A percentile compares a stretch with the other conserved stretches of the same genome.
Evolutionary conservation across 1,140 invertebrate genomes (phyloP).

Genomic region (Holotrichia oblita): DNA sequence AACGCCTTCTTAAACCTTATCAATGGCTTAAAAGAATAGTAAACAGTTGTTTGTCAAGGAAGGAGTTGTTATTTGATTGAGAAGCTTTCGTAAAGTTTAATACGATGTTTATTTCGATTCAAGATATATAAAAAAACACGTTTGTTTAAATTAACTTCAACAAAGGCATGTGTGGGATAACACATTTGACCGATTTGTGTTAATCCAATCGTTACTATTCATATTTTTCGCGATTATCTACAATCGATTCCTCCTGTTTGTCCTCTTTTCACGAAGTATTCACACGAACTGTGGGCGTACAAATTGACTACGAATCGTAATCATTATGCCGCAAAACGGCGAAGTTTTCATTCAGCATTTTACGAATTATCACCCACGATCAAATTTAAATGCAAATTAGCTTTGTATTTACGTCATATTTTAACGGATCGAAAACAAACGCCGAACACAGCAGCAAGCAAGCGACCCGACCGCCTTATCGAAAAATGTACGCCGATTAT

Average conservation of each 20-base stretch:
- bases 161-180: not conserved
- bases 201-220: not conserved
- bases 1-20: no score
- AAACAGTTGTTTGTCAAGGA: no score
- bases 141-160: no score
- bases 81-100: no score
- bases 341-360: slow-evolving; percentile 3
- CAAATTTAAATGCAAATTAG: slow-evolving; percentile 14
- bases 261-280: not conserved
- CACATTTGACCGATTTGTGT: slow-evolving; percentile 1
- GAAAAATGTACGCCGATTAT: not conserved
- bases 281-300: not conserved
- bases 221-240: slow-evolving; percentile 6
- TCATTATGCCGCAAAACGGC: not conserved
- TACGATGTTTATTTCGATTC: no score
- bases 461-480: not conserved
- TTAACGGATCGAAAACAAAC: not conserved
- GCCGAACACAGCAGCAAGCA: not conserved
- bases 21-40: no score
- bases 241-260: not conserved
- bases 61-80: no score
- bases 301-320: slow-evolving; percentile 12
- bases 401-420: slow-evolving; percentile 8
- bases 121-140: no score
- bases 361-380: slow-evolving; percentile 3